Evolutionary conservation across 2,797 vertebrate species (phyloP), one percentile per base, ranked within the genome.

Genomic region (Oreochromis mossambicus): DNA sequence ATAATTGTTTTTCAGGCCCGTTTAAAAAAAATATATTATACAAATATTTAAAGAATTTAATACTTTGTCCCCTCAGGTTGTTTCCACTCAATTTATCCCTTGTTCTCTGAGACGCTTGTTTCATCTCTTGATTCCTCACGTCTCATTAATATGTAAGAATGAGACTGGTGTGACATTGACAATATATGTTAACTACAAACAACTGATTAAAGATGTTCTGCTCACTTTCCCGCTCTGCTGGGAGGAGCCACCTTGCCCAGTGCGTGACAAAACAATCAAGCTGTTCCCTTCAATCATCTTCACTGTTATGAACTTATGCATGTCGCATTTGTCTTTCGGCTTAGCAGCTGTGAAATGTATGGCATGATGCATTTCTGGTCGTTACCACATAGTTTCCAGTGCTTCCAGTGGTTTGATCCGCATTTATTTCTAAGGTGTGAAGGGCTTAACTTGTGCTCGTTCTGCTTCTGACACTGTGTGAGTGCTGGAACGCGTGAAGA

Each of bases 331-430:
- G 38, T 17, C 8, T 24, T 21, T 68, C 17, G 11, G 7, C 41
- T 26, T 6, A 5, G 8, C 26, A 81, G 36, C 29, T 8, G 1
- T 14, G n/a, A 85, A 83, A 85, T 79, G 78, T 26, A 10, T 56
- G 85, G 81, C 82, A 92, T 90, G 89, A 38, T 29, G 66, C 15
- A 5, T 73, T 29, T 80, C 79, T 55, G 38, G n/a, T 46, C 9
- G n/a, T 36, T 4, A 19, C 46, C 56, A 8, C 24, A 54, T 17
- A 26, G 29, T 32, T 58, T 32, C 8, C 26, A 61, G 56, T 61
- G 56, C 8, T 1, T 7, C 2, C 3, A 2, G 24, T 56, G 50
- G 50, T 52, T 78, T 81, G 77, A 63, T 43, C 9, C 8, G 19
- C 8, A 32, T 68, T 66, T 6, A 32, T 12, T 15, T 78, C 11